These are phyloP conservation scores for Dreissena rostriformis DNA, from an alignment of 1,140 invertebrate genomes.

Conservation along the genomic window DNA sequence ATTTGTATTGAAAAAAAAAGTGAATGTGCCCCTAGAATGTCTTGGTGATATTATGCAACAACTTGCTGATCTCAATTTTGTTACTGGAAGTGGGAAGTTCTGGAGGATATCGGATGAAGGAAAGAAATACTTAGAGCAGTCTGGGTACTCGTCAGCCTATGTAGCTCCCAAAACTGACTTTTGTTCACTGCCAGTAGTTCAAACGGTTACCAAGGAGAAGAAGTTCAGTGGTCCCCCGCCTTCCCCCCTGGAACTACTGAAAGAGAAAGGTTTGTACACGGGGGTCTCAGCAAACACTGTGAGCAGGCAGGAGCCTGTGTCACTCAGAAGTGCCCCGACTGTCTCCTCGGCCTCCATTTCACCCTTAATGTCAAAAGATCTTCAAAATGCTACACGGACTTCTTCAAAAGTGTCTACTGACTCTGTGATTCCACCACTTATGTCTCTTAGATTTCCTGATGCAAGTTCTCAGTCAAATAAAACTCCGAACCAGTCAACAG, in stretches of 20 bases:
- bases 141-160: background rate
- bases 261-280: background rate
- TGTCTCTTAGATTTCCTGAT: background rate
- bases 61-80: constrained; percentile 9
- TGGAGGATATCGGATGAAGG: constrained; percentile 39
- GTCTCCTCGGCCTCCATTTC: background rate
- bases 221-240: constrained; percentile 54
- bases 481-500: too few relatives aligned
- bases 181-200: background rate
- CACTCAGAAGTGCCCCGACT: background rate
- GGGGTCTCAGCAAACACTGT: constrained; percentile 1
- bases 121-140: constrained; percentile 1
- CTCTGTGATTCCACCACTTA: background rate
- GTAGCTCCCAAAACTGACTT: background rate
- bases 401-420: background rate
- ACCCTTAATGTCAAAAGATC: background rate
- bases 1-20: constrained; percentile 44
- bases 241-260: constrained; percentile 31
- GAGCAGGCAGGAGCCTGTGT: background rate
- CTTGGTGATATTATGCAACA: constrained; percentile 21
- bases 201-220: background rate
- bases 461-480: too few relatives aligned
- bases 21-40: constrained; percentile 3
- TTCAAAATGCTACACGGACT: background rate
- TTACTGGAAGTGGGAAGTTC: constrained; percentile 3